A percentile compares a stretch with the other conserved stretches of the same genome.
Evolutionary conservation across 2,113 vertebrate species (phyloP).

Genomic region (Cebus imitator): DNA sequence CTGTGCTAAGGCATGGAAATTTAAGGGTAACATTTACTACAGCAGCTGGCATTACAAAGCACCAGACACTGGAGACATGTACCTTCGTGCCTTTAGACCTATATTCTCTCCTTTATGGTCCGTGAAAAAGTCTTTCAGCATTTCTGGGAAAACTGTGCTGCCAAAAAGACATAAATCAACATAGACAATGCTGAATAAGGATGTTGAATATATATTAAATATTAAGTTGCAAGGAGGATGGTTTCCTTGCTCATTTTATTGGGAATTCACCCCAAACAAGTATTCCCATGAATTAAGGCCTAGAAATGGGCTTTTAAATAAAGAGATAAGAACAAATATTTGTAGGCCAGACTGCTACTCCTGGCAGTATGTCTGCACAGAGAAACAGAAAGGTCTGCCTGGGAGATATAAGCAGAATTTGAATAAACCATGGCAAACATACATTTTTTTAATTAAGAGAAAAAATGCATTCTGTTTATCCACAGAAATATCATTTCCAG

Average conservation of each 20-base stretch:
- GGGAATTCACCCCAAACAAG: background rate
- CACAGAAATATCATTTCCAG: background rate
- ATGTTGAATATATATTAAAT: background rate
- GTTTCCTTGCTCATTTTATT: background rate
- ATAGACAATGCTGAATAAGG: background rate
- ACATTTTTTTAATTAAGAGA: background rate
- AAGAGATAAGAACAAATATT: background rate
- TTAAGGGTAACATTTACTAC: background rate
- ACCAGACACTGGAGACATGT: background rate
- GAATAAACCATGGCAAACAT: background rate
- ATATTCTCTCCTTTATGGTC: background rate
- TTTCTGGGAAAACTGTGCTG: background rate
- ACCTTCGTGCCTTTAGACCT: background rate
- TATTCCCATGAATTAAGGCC: background rate
- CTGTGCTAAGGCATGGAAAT: background rate
- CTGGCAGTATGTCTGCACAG: rapidly evolving
- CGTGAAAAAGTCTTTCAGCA: background rate
- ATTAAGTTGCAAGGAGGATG: background rate
- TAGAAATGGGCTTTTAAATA: background rate
- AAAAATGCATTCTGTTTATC: background rate
- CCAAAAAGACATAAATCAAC: background rate
- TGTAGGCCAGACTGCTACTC: too few relatives aligned
- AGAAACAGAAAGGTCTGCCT: background rate
- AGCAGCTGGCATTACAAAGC: background rate
- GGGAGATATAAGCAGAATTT: background rate